Evolutionary conservation across 2,888 invertebrate species (phyloP).

Genomic region (Nebria brevicollis): DNA sequence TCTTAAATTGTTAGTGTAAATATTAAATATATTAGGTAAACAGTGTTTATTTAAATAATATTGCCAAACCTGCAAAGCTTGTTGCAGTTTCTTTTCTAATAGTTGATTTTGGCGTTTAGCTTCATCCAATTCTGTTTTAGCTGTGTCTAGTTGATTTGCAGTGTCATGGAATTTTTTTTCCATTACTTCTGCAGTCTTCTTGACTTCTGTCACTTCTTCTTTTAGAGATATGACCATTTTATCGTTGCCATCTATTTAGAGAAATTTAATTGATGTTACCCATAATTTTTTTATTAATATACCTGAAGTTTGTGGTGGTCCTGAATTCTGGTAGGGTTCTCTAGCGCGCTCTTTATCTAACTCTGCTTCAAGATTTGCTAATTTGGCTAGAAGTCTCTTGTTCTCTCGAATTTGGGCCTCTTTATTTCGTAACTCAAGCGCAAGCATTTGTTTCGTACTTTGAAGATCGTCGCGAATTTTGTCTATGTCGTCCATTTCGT

Average conservation of each 20-base stretch:
- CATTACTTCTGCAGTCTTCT: slow-evolving; percentile 81
- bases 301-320: slow-evolving; percentile 62
- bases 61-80: slow-evolving; percentile 68
- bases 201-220: slow-evolving; percentile 79
- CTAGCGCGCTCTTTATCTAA: slow-evolving; percentile 74
- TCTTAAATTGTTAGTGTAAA: background rate
- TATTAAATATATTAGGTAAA: background rate
- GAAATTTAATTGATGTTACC: slow-evolving; percentile 54
- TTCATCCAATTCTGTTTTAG: slow-evolving; percentile 81
- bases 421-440: slow-evolving; percentile 84
- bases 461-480: slow-evolving; percentile 90
- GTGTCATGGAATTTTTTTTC: slow-evolving; percentile 82
- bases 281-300: slow-evolving; percentile 52
- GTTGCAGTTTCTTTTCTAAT: slow-evolving; percentile 80
- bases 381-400: slow-evolving; percentile 80
- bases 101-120: slow-evolving; percentile 79
- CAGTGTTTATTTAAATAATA: background rate
- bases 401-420: slow-evolving; percentile 83
- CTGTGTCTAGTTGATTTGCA: slow-evolving; percentile 79
- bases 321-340: slow-evolving; percentile 56
- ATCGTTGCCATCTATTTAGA: slow-evolving; percentile 53
- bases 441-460: slow-evolving; percentile 90
- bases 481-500: slow-evolving; percentile 92
- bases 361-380: slow-evolving; percentile 84
- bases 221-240: slow-evolving; percentile 74